Evolutionary conservation across 37 sponge, comb jelly and placozoan genomes (phyloP).

Genomic region (Amphimedon queenslandica): DNA sequence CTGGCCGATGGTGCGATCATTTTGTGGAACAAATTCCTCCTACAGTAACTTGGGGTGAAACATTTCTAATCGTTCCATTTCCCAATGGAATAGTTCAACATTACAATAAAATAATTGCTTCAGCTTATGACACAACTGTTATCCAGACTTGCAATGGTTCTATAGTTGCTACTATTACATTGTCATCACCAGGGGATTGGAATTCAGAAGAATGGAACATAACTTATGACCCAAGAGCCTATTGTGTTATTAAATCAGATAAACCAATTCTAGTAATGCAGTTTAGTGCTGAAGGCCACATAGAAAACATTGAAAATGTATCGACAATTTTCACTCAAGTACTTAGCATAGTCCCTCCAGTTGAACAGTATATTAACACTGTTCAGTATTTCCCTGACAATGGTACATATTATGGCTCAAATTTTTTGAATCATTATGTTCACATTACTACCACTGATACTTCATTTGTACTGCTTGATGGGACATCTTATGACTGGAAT

Average conservation of each 20-base stretch:
- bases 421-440: not conserved
- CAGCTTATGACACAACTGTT: conserved; percentile 22
- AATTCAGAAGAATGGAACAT: conserved; percentile 4
- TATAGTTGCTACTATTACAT: not conserved
- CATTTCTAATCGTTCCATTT: conserved; percentile 36
- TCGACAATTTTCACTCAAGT: no score
- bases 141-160: conserved; percentile 1
- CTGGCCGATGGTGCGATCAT: conserved; percentile 42
- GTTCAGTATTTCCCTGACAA: not conserved
- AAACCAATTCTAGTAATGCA: conserved; percentile 37
- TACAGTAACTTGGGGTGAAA: conserved; percentile 51
- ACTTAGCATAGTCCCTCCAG: conserved; percentile 54
- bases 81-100: conserved; percentile 10
- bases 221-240: not conserved
- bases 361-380: conserved; percentile 57
- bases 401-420: no score
- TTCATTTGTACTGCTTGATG: not conserved
- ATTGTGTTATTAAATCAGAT: conserved; percentile 34
- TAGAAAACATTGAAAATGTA: conserved; percentile 16
- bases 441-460: not conserved
- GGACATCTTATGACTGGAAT: not conserved
- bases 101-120: conserved; percentile 28
- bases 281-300: conserved; percentile 13
- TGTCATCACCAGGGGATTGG: conserved; percentile 6
- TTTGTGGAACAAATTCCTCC: conserved; percentile 54